Evolutionary conservation across 2,797 vertebrate species (phyloP).

Genomic region (Urocyon cinereoargenteus): DNA sequence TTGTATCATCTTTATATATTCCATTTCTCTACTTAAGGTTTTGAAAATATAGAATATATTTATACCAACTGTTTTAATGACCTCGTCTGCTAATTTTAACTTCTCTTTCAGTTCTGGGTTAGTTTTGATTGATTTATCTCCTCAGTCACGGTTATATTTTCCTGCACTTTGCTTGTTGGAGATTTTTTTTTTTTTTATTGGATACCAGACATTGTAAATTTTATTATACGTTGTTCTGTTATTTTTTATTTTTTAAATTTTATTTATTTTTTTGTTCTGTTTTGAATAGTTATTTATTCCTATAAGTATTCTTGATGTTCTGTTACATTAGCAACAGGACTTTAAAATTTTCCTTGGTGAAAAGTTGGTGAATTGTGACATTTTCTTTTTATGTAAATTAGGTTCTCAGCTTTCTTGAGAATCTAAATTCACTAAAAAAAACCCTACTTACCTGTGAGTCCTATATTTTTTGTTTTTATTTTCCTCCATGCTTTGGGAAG

Average conservation of each 20-base stretch:
- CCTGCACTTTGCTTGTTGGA: neutral
- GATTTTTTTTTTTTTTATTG: slow-evolving; percentile 23
- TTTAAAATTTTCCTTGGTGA: neutral
- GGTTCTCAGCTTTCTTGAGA: neutral
- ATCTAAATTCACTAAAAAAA: neutral
- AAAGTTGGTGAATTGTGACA: neutral
- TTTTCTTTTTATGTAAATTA: neutral
- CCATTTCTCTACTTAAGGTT: neutral
- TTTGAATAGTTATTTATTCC: neutral
- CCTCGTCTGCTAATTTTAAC: neutral
- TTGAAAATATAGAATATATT: neutral
- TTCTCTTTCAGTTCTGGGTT: neutral
- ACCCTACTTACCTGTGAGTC: neutral
- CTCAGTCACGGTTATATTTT: neutral
- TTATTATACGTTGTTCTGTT: slow-evolving; percentile 4
- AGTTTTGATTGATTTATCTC: neutral
- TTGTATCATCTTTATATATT: neutral
- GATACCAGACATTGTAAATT: neutral
- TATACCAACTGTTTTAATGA: neutral
- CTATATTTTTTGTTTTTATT: neutral
- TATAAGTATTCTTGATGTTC: slow-evolving; percentile 9
- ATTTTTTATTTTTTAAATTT: neutral
- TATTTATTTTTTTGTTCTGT: neutral
- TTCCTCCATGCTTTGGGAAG: neutral
- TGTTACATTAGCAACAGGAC: neutral